These are phyloP conservation scores for Cantharis lateralis DNA, from an alignment of 2,888 invertebrate genomes.

Conservation along the genomic window DNA sequence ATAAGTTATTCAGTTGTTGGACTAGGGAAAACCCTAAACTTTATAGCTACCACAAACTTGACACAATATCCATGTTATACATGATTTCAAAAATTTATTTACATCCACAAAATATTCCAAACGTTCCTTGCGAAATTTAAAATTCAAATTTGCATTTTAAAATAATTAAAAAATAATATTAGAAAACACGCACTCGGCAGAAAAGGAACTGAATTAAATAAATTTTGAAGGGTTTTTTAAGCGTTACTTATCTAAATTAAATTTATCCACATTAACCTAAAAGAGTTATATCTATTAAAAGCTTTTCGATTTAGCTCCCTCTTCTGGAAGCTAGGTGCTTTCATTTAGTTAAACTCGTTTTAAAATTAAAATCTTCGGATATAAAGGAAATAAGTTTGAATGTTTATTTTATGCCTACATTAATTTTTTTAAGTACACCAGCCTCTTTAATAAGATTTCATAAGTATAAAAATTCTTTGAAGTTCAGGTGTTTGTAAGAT, in stretches of 20 bases:
- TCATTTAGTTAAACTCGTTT: background rate
- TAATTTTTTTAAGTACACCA: background rate
- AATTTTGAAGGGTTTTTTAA: background rate
- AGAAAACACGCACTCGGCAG: background rate
- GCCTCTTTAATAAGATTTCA: too few species aligned
- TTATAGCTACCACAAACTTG: background rate
- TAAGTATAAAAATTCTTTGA: too few species aligned
- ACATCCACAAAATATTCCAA: background rate
- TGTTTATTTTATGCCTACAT: background rate
- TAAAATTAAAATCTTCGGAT: background rate
- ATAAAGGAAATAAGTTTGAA: background rate
- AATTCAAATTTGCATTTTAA: background rate
- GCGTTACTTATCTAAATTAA: slow-evolving; percentile 8
- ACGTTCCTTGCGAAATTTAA: background rate
- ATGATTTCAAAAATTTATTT: background rate
- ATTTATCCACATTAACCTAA: slow-evolving; percentile 8
- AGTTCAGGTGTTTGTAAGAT: too few species aligned
- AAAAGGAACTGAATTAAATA: background rate
- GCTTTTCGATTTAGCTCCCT: background rate
- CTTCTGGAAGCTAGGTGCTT: background rate
- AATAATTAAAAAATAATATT: background rate
- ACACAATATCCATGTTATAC: background rate
- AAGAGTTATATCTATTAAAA: background rate
- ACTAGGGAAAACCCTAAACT: background rate
- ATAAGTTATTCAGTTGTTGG: background rate